Evolutionary conservation across 2,888 invertebrate genomes (phyloP).

Genomic region (Ligdia adustata): DNA sequence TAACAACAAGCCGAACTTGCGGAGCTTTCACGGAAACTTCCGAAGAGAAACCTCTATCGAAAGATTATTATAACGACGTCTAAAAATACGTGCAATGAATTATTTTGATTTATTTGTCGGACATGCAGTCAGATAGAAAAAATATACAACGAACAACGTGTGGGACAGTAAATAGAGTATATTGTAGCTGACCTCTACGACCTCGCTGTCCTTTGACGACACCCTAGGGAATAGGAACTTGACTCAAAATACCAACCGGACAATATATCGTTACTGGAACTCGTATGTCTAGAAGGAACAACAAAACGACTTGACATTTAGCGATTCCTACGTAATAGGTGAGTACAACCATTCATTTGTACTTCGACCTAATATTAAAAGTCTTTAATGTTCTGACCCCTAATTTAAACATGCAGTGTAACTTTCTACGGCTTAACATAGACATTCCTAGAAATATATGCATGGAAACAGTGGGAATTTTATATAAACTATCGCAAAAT

Average conservation of each 20-base stretch:
- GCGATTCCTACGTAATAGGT: constrained; percentile 15
- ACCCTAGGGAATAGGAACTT: constrained; percentile 28
- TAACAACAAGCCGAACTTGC: constrained; percentile 4
- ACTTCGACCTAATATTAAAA: constrained; percentile 3
- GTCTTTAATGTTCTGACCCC: too few species aligned
- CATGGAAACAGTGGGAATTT: too few species aligned
- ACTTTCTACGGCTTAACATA: too few species aligned
- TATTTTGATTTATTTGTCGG: background rate
- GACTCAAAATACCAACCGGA: constrained; percentile 46
- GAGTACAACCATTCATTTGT: constrained; percentile 3
- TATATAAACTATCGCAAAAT: too few species aligned
- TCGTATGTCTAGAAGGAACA: constrained; percentile 30
- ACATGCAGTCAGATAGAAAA: constrained; percentile 11
- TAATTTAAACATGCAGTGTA: too few species aligned
- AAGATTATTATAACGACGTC: background rate
- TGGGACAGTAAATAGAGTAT: background rate
- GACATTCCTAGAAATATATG: too few species aligned
- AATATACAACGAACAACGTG: constrained; percentile 13
- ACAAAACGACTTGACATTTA: constrained; percentile 47
- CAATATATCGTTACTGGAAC: too few species aligned
- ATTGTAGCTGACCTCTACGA: constrained; percentile 21
- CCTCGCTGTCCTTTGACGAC: constrained; percentile 20
- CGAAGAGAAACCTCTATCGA: background rate
- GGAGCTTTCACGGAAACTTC: background rate
- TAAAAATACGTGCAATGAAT: background rate